Evolutionary conservation across 2,113 vertebrate genomes (phyloP), one percentile per base, ranked within the genome.

Genomic region (Xiphophorus couchianus): DNA sequence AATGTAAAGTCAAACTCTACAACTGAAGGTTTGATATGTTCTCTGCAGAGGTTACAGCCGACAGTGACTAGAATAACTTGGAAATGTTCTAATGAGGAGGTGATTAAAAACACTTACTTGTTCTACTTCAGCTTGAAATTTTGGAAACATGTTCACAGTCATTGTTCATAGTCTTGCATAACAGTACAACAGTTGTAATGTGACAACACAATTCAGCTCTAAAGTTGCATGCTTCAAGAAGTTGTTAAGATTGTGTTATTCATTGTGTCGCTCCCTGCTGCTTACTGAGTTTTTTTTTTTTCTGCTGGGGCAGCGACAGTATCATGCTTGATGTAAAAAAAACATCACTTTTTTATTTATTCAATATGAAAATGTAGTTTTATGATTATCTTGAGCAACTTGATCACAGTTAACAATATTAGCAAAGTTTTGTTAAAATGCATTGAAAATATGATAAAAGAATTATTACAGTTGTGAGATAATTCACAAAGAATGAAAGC

Each of bases 141-240:
- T 64, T 35, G 27, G 8, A 80, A 39, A 68, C 33, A 15, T 22
- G 39, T 4, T 42, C 48, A 63, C 60, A 13, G n/a, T 77, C 48
- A 42, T 33, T 78, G 77, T 64, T 74, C 27, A 42, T 2, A 74
- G 2, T 31, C 27, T 63, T 82, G 77, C 29, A 72, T 77, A 73
- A 72, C 72, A 69, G 51, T 25, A 71, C 39, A 80, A 44, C 37
- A 84, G 42, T 69, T 84, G 64, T 9, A 17, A 67, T 72, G 66
- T 78, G 63, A 80, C 82, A 79, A 82, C 33, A 29, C 74, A 66
- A 80, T 60, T 61, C 39, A 78, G 62, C 51, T 71, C 54, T 58
- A 37, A 77, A 69, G 58, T 78, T 79, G 28, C 12, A n/a, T 70
- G 71, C 8, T 61, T 74, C 35, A 3, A 35, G 39, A 73, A 67